phyloP scores from a whole-genome alignment of 92 coral and sea anemone species.

The Parazoanthus atlanticus region DNA sequence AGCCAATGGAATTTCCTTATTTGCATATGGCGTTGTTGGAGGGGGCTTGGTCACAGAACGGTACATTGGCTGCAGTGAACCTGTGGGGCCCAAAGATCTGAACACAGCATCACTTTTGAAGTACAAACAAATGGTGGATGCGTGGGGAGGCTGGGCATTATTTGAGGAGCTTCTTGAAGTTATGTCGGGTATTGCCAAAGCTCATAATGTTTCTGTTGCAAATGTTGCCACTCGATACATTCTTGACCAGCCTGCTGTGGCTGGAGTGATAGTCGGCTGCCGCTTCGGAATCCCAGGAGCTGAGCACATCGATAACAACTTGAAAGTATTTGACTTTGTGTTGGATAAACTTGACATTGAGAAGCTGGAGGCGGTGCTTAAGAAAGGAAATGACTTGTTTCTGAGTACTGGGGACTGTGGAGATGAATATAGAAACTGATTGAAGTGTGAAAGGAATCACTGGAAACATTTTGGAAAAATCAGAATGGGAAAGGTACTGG shows the following conservation, averaged over 20 bases:
- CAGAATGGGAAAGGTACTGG: neutral
- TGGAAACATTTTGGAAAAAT: neutral
- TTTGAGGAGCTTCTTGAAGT: conserved; percentile 74
- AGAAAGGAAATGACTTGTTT: conserved; percentile 78
- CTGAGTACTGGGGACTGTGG: conserved; percentile 88
- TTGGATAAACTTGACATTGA: conserved; percentile 64
- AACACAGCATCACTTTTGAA: conserved; percentile 79
- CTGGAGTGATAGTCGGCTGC: conserved; percentile 80
- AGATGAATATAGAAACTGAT: conserved; percentile 70
- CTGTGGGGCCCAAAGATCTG: conserved; percentile 56
- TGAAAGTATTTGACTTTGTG: conserved; percentile 59
- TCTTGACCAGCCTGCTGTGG: conserved; percentile 83
- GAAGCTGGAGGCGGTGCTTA: conserved; percentile 47
- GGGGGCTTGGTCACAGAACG: conserved; percentile 79
- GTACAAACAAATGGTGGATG: conserved; percentile 86
- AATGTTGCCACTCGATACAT: conserved; percentile 81
- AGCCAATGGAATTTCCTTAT: conserved; percentile 68
- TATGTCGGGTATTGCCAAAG: conserved; percentile 64
- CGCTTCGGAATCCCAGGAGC: conserved; percentile 80
- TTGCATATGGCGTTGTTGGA: conserved; percentile 80
- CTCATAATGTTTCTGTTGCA: conserved; percentile 72
- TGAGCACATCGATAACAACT: conserved; percentile 69
- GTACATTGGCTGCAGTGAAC: conserved; percentile 66
- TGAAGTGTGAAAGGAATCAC: neutral
- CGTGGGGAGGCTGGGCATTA: conserved; percentile 89